Evolutionary conservation across 2,797 vertebrate species (phyloP), one percentile per base, ranked within the genome.

Genomic region (Stomatorhinus walkeri): DNA sequence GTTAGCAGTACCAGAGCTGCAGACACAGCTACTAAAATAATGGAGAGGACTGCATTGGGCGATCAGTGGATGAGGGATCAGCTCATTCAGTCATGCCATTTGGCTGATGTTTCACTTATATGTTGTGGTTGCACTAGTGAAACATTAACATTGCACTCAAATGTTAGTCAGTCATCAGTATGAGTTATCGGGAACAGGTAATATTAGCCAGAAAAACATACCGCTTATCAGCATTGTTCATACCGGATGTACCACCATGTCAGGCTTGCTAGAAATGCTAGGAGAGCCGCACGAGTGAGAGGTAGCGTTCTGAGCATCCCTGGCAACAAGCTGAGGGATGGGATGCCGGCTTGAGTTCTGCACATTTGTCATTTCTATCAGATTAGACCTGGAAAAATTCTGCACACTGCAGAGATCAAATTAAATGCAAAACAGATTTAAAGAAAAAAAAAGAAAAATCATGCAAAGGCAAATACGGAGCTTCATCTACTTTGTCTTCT

Each of bases 351-450:
- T 22, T 52, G 56, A 40, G 52, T 56, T 87, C 36, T 32, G 9
- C 49, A 8, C 28, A 51, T 56, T 52, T 51, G 48, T 51, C 83
- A 59, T 19, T 59, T 87, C 51, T 36, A 87, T 56, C 85, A 87
- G 85, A 59, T 87, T 40, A 87, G 52, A 8, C 49, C 52, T 40
- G 16, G 0, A 12, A 87, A 54, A 51, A 87, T n/a, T n/a, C 49
- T 56, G 52, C 52, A n/a, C 19, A 19, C 85, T 16, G 85, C 52
- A 36, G 51, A 87, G 32, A 87, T 86, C 16, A 85, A 52, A 85
- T 86, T 86, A 86, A 86, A 86, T n/a, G 52, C 48, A 8, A 56
- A 87, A 56, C 51, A 59, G 85, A 86, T 86, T 51, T 19, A 19
- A 32, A 49, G 2, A 4, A 5, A 24, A 46, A 5, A 4, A 12